These are phyloP conservation scores for Himalopsyche japonica DNA, from an alignment of 2,888 invertebrate genomes.

Conservation along the genomic window DNA sequence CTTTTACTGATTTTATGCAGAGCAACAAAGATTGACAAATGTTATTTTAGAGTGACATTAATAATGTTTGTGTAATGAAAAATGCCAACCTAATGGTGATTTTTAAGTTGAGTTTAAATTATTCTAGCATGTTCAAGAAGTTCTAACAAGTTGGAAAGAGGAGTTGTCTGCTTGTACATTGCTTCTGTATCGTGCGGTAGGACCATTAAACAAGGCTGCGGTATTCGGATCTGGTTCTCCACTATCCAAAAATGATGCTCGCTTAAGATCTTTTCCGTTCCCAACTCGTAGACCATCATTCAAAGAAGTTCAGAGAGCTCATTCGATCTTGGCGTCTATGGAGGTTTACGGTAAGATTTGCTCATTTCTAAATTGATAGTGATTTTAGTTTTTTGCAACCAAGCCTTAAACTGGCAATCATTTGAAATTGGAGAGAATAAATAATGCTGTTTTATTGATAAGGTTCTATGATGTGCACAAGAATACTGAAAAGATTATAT, in stretches of 20 bases:
- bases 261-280: constrained; percentile 76
- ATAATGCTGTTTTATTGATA: no score
- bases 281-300: constrained; percentile 80
- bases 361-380: not conserved
- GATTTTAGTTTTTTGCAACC: no score
- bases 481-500: no score
- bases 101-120: not conserved
- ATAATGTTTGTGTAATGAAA: no score
- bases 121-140: constrained; percentile 74
- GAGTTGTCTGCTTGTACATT: constrained; percentile 69
- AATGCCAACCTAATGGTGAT: not conserved
- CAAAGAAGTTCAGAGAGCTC: constrained; percentile 76
- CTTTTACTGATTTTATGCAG: no score
- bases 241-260: constrained; percentile 63
- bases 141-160: constrained; percentile 69
- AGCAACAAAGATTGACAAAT: no score
- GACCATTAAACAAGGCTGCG: constrained; percentile 70
- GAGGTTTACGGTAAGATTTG: constrained; percentile 67
- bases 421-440: no score
- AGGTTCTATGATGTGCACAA: no score
- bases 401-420: no score
- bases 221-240: constrained; percentile 77
- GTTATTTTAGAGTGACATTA: no score
- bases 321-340: constrained; percentile 67
- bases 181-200: constrained; percentile 77